Base-by-base conservation (phyloP, 2,797 vertebrate genomes). In the Spinus pinus region DNA sequence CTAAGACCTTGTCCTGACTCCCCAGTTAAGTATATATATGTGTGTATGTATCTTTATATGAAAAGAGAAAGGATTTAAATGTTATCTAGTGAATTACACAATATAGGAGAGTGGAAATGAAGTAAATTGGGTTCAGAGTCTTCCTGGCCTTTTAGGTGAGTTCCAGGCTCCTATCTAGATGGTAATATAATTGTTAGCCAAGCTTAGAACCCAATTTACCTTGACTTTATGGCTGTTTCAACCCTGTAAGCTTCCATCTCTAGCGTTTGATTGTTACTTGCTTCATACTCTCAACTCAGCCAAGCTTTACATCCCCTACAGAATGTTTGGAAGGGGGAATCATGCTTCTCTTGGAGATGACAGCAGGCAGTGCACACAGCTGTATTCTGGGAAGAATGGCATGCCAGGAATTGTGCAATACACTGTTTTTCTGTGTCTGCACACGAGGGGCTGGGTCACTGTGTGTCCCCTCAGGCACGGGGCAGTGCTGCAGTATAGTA, bases 21-120 rank as follows among this genome's bases (percentile, higher is more conserved):
- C 93, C 95, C 95, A 96, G 94, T 96, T 96, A 96, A 96, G 96
- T 39, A 39, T 96, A 92, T 75, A 58, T 91, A 54, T 71, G 58
- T 81, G 39, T 62, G 33, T 86, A 79, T 6, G 10, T 88, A 86
- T 86, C 24, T 93, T 66, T 77, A 62, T 79, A 61, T 93, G 58
- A 57, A 31, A 74, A 86, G 53, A 74, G 51, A 90, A 71, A 49
- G 25, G 7, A 60, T 91, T 75, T 58, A 83, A 88, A 51, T 24
- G 18, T 82, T 54, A 57, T 60, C 12, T 83, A 62, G 54, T 81
- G 65, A 79, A 65, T 41, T 66, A 61, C 14, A 54, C 15, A 37
- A 69, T 51, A 79, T 3, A 69, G 51, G 65, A 39, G 42, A 83
- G 25, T 69, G 24, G 72, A 84, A 93, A 86, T 54, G 1, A 75